Percentiles rank a stretch among this genome's conserved stretches.
These are phyloP conservation scores for Latrodectus elegans DNA, from an alignment of 2,888 invertebrate species.

Conservation along the genomic window DNA sequence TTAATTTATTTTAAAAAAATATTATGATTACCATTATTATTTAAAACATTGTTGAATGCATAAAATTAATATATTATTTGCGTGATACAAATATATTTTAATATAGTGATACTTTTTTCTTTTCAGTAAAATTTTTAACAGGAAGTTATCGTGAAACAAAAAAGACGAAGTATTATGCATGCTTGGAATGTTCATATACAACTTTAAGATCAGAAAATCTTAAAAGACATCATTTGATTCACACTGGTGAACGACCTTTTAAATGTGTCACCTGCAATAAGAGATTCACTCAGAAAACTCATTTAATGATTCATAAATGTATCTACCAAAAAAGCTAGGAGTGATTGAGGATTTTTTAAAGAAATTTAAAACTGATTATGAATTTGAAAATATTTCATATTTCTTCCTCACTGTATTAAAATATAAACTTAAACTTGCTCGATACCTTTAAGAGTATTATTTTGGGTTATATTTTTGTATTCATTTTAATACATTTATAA, in stretches of 20 bases:
- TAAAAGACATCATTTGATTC: constrained; percentile 10
- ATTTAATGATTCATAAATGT: constrained; percentile 11
- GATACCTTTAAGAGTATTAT: too few species aligned
- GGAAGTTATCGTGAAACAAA: neutral
- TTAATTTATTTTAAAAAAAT: too few species aligned
- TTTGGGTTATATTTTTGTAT: too few species aligned
- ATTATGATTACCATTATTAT: too few species aligned
- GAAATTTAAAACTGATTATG: neutral
- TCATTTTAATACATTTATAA: too few species aligned
- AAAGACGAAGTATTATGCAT: neutral
- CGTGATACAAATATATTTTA: neutral
- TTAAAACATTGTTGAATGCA: too few species aligned
- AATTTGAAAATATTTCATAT: neutral
- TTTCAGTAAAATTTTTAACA: neutral
- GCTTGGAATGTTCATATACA: constrained; percentile 1
- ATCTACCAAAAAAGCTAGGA: neutral
- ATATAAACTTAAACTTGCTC: too few species aligned
- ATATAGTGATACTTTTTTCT: neutral
- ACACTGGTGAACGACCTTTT: constrained; percentile 24
- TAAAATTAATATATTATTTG: too few species aligned
- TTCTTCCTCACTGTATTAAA: neutral
- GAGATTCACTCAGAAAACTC: constrained; percentile 12
- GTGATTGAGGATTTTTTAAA: neutral
- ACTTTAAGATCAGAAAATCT: neutral
- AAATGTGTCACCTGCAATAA: constrained; percentile 2